Evolutionary conservation across 37 sponge, comb jelly and placozoan species (phyloP).

Genomic region (Ianthella basta): DNA sequence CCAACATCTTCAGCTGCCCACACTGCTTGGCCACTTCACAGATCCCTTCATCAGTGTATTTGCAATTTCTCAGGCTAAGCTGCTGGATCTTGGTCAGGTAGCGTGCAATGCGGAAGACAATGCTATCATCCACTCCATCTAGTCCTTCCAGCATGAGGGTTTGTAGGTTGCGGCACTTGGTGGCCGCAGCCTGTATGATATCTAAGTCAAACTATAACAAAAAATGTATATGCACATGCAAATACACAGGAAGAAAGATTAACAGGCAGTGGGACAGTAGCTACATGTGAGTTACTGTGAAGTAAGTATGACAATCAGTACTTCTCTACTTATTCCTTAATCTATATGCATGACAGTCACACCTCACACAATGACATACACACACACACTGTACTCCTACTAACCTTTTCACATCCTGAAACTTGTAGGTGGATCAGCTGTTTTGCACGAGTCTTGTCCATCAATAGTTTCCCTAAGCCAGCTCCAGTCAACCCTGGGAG

Average conservation of each 20-base stretch:
- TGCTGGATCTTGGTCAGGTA: constrained; percentile 49
- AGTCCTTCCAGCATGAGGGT: constrained; percentile 67
- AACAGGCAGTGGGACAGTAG: too few relatives aligned
- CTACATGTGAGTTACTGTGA: background rate
- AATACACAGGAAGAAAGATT: background rate
- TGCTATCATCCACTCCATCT: constrained; percentile 56
- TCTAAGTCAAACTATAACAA: constrained; percentile 29
- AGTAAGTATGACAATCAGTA: too few relatives aligned
- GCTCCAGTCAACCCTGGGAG: constrained; percentile 51
- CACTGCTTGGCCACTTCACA: constrained; percentile 69
- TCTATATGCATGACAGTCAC: background rate
- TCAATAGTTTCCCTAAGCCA: constrained; percentile 43
- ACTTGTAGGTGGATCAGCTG: constrained; percentile 3
- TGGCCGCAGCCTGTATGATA: constrained; percentile 52
- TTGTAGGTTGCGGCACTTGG: constrained; percentile 60
- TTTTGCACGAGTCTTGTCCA: constrained; percentile 20
- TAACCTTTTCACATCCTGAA: constrained; percentile 40
- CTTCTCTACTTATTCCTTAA: background rate
- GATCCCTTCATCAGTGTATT: constrained; percentile 67
- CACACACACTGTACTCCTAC: background rate
- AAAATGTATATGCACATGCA: constrained; percentile 2
- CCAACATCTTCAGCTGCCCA: constrained; percentile 52
- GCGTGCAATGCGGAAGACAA: constrained; percentile 53
- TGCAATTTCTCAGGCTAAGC: constrained; percentile 68
- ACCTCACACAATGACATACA: background rate